Conservation (phyloP, 2,797 vertebrate genomes). For the Xiphorhynchus erythropygius region DNA sequence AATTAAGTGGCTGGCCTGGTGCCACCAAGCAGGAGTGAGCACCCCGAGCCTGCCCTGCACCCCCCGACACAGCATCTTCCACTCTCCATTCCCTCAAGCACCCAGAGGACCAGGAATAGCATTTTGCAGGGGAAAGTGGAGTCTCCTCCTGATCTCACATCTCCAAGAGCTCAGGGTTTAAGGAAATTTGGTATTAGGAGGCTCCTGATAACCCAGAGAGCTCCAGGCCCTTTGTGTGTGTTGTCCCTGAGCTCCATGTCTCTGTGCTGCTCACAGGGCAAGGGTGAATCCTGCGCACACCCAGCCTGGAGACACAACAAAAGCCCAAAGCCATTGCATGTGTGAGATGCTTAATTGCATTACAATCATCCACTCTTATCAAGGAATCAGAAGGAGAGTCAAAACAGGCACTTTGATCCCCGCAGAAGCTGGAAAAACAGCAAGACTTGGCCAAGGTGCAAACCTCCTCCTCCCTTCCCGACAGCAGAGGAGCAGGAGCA, state of each 20-base stretch:
- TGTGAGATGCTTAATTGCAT: background rate
- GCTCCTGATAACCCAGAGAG: background rate
- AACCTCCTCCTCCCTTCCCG: background rate
- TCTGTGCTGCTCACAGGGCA: background rate
- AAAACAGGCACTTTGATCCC: background rate
- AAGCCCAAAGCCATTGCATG: background rate
- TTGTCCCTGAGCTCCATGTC: background rate
- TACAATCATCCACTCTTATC: background rate
- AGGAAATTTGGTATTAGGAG: background rate
- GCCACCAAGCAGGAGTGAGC: background rate
- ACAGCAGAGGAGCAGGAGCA: background rate
- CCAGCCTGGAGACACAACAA: constrained; percentile 2
- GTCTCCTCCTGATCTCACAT: rapidly evolving
- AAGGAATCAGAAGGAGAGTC: background rate
- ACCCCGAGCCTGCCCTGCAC: rapidly evolving
- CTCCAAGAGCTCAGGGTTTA: background rate
- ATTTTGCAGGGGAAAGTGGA: background rate
- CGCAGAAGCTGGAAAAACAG: background rate
- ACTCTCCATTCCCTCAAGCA: background rate
- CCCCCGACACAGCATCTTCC: background rate
- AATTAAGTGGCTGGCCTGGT: background rate
- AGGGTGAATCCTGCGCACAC: background rate
- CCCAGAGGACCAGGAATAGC: rapidly evolving
- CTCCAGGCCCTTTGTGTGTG: background rate
- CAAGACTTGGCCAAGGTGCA: background rate